These are phyloP conservation scores for Cyprinodon diabolis DNA, from an alignment of 2,797 vertebrate species.

Conservation along the genomic window DNA sequence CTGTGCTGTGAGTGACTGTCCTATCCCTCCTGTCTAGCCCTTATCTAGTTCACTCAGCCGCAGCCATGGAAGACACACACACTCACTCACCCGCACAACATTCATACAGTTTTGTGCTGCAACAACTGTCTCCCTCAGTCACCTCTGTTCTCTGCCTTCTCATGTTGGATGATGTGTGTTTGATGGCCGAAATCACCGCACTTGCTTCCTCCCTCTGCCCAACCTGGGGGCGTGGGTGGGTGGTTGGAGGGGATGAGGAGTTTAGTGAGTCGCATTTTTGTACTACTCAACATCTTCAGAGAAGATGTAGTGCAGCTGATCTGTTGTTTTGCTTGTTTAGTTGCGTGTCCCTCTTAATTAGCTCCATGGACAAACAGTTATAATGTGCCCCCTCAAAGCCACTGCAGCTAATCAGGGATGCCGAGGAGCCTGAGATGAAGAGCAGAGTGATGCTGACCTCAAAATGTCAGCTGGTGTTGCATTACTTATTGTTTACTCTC, in stretches of 20 bases:
- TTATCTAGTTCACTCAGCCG: conserved; percentile 66
- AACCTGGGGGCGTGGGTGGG: conserved; percentile 20
- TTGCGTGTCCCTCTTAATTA: conserved; percentile 71
- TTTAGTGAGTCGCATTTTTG: conserved; percentile 61
- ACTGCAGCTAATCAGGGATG: conserved; percentile 73
- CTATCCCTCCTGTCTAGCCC: conserved; percentile 63
- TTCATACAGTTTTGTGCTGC: conserved; percentile 60
- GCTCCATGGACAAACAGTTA: conserved; percentile 59
- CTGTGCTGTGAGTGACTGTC: conserved; percentile 72
- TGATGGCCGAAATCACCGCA: conserved; percentile 76
- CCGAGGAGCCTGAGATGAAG: conserved; percentile 70
- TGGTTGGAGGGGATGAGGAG: conserved; percentile 16
- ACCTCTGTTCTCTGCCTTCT: conserved; percentile 71
- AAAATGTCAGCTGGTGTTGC: conserved; percentile 81
- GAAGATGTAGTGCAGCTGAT: conserved; percentile 64
- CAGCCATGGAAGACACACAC: conserved; percentile 35
- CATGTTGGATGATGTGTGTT: conserved; percentile 73
- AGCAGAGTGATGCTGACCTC: conserved; percentile 78
- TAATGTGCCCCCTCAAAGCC: conserved; percentile 60
- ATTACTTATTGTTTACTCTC: conserved; percentile 74
- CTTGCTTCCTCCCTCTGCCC: conserved; percentile 56
- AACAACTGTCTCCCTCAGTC: conserved; percentile 71
- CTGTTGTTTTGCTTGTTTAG: conserved; percentile 75
- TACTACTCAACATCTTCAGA: conserved; percentile 67
- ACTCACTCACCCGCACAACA: conserved; percentile 25